Base-by-base conservation (phyloP, 2,888 invertebrate species). In the Papilio gigon region DNA sequence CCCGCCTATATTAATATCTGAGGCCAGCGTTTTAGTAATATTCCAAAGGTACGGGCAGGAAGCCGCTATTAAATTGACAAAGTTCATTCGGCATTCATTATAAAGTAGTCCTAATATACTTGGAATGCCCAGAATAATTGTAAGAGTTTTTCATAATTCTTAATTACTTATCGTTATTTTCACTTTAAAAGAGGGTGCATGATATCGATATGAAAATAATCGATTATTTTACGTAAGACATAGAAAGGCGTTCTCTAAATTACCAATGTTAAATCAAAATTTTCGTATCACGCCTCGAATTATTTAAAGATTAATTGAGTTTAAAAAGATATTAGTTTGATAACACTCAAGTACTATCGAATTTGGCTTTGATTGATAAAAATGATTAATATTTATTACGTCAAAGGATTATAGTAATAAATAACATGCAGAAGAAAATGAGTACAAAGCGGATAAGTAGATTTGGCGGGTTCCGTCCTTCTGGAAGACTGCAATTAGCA, bases 321-420 rank as follows among this genome's bases (percentile, higher is more conserved):
- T 50, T 63, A 12, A 63, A 4, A 5, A 35, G 20, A 25, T 35
- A 63, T 63, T 63, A 50, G n/a, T 37, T 37, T 22, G 63, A 62
- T 62, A 44, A 62, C 27, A 61, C 25, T 40, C 9, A 44, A 63
- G n/a, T 37, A 50, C n/a, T 50, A 50, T 63, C 63, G 25, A 33
- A 50, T 63, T 35, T 47, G 27, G 53, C 53, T 27, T 50, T 50
- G 50, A 50, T 50, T 53, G 53, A 53, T 53, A 25, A 53, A 53
- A 53, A 27, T 12, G 53, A 50, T 50, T 50, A 50, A 25, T 5
- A 22, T 5, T 50, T 11, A 50, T 50, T 50, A 25, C 25, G 22
- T 50, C 25, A 22, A 47, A 22, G 25, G 25, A 44, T 44, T 42
- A 42, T 8, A 17, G 2, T 42, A 44, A 44, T 44, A 44, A 44